Evolutionary conservation across 2,797 vertebrate species (phyloP), one percentile per base, ranked within the genome.

Genomic region (Botia almorhae): DNA sequence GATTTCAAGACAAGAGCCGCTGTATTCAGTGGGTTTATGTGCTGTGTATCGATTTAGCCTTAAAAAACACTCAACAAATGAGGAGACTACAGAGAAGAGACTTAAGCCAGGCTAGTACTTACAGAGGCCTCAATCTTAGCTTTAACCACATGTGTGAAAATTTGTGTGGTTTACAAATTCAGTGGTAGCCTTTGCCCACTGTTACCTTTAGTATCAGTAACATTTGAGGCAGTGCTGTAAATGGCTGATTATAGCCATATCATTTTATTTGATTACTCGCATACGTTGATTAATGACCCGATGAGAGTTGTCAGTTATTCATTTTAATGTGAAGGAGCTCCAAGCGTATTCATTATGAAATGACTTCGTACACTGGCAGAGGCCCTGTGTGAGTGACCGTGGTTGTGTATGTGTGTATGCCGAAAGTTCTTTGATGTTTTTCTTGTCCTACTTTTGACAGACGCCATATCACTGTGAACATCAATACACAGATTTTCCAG

Each of bases 291-390:
- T 13, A 13, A 14, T 56, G 7, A 8, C 13, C n/a, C 14, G 6
- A n/a, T 65, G 8, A 2, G 19, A 67, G 23, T 26, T 26, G 23
- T 26, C 23, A 26, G 23, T 39, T n/a, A 53, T 1, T 10, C 7
- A 26, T 61, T 78, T 43, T 43, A 55, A 43, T 29, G 48, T 14
- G n/a, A 10, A 64, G 17, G 39, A 14, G 46, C 23, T 13, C 29
- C 33, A 33, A 56, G 26, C 69, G 46, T 73, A 48, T 29, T 74
- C 67, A 43, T 76, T 12, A 56, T 7, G 83, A 82, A 84, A 82
- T 76, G 70, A 58, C 83, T 78, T 64, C 78, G 43, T 72, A 50
- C 13, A 39, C 64, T 29, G 39, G 17, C n/a, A 76, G 73, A 80
- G 72, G 73, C 77, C 74, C 17, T 64, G 13, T 74, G 43, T 14